Base-by-base conservation (phyloP, 1,140 invertebrate species). In the Bombus affinis region DNA sequence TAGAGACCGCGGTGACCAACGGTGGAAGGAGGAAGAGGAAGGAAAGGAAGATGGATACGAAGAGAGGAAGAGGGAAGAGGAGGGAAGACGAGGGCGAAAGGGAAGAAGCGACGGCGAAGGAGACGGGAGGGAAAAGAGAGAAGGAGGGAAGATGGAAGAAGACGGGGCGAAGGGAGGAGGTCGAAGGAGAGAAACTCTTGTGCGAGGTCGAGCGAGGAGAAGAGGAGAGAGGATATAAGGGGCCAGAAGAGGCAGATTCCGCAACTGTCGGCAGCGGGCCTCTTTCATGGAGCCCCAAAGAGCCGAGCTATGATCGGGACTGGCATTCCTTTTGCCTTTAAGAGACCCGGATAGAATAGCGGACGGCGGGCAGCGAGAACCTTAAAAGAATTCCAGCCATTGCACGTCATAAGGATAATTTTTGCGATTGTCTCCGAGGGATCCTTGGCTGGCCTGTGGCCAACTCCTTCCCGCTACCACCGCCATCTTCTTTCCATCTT, bases 361-460 rank as follows among this genome's bases (percentile, higher is more conserved):
- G 83, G 88, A 92, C 88, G 86, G 88, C 78, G 70, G 70, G 15
- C 77, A 82, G 57, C 78, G 74, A 85, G 85, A 84, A 85, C 89
- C 90, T 92, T 91, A 89, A 93, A 94, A 92, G 93, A 94, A 95
- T 95, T 93, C 92, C 92, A 90, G 86, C 92, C 93, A 93, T 93
- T 94, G 93, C 92, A 91, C 92, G 92, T 94, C 92, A 94, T 94
- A 94, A 94, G 92, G 92, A 93, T 89, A 91, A 94, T 93, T 94
- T 94, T 94, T 92, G 93, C 91, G 91, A 93, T 94, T 93, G 92
- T 93, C 91, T 85, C 91, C 91, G 91, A 89, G 86, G 87, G 87
- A 73, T 74, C 68, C 22, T 32, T 53, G 66, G 57, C 9, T 66
- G n/a, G 9, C 42, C 35, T 25, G 42, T 28, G 13, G 59, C 32